These are phyloP conservation scores for Thomomys bottae DNA, from an alignment of 2,113 vertebrate genomes.

Conservation along the genomic window DNA sequence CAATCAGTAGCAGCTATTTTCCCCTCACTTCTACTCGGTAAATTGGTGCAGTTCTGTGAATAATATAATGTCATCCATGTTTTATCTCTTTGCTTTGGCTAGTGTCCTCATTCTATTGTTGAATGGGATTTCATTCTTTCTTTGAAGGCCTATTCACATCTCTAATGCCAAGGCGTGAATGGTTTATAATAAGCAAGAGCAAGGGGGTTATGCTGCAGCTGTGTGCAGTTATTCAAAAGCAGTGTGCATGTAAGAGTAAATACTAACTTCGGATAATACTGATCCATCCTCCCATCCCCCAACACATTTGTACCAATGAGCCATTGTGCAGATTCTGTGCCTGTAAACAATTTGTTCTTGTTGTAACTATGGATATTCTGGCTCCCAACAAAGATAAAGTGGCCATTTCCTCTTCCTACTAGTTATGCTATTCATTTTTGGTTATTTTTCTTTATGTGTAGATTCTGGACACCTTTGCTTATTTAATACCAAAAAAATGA, in stretches of 20 bases:
- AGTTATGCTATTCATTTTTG: neutral
- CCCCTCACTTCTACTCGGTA: neutral
- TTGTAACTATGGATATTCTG: constrained; percentile 9
- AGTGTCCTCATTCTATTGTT: neutral
- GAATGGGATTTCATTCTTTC: constrained; percentile 42
- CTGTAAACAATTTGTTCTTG: neutral
- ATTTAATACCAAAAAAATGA: constrained; percentile 34
- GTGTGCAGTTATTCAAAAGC: constrained; percentile 11
- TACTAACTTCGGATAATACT: neutral
- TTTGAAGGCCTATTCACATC: constrained; percentile 28
- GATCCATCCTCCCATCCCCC: neutral
- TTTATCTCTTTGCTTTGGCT: neutral
- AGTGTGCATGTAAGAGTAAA: constrained; percentile 14
- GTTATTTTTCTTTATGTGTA: constrained; percentile 9
- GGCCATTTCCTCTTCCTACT: neutral
- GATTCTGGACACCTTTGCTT: neutral
- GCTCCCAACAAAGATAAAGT: neutral
- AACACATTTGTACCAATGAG: neutral
- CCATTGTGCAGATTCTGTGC: neutral
- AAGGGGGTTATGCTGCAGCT: neutral
- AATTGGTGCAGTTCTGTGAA: neutral
- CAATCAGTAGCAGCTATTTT: neutral
- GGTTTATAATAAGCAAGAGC: constrained; percentile 32
- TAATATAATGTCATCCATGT: neutral
- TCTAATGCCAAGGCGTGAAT: constrained; percentile 43